These are phyloP conservation scores for Rhombomys opimus DNA, from an alignment of 2,113 vertebrate genomes.

Conservation along the genomic window DNA sequence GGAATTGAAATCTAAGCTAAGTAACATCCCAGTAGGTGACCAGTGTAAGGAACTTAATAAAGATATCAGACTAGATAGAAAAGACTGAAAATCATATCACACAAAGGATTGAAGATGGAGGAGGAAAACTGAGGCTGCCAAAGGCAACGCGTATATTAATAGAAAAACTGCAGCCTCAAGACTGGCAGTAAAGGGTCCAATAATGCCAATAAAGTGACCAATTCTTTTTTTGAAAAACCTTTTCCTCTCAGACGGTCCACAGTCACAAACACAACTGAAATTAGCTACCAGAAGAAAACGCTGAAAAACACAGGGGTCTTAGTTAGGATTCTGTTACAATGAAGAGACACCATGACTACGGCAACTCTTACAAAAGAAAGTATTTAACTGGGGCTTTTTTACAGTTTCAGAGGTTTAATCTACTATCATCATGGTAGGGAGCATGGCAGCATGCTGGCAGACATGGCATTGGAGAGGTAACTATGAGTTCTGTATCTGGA, in stretches of 20 bases:
- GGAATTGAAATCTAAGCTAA: neutral
- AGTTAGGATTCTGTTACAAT: neutral
- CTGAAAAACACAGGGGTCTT: rapidly evolving
- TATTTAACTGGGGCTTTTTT: no score
- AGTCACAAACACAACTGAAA: neutral
- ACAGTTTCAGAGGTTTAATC: neutral
- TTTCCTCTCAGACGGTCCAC: neutral
- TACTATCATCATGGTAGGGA: neutral
- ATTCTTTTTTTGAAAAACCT: neutral
- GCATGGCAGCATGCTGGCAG: neutral
- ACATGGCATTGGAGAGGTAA: neutral
- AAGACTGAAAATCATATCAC: neutral
- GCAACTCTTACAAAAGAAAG: neutral
- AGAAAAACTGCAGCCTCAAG: neutral
- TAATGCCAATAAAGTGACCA: neutral
- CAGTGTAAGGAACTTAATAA: neutral
- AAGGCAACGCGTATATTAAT: neutral
- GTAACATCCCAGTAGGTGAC: neutral
- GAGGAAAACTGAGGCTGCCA: neutral
- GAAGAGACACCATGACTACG: neutral
- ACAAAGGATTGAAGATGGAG: neutral
- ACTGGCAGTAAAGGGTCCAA: neutral
- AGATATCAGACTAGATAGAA: neutral
- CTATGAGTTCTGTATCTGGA: neutral
- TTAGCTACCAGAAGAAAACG: neutral